phyloP scores from a whole-genome alignment of 2,797 vertebrate genomes.

The Sebastes taczanowskii region DNA sequence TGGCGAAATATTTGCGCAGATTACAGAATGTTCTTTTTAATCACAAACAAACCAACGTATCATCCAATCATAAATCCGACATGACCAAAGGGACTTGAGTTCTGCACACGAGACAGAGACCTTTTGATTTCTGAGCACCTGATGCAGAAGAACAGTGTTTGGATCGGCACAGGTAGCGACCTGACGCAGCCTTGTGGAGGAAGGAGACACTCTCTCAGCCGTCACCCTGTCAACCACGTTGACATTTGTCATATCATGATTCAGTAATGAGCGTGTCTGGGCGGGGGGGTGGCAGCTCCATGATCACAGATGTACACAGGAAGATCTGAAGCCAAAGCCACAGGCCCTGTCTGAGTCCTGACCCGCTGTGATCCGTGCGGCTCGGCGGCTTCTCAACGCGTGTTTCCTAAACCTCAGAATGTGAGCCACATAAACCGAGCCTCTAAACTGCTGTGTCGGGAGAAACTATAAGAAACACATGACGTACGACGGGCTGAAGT shows the following conservation, averaged over 20 bases:
- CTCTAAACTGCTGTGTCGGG: slow-evolving; percentile 74
- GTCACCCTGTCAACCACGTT: slow-evolving; percentile 57
- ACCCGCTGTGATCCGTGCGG: slow-evolving; percentile 73
- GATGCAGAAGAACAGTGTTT: not conserved
- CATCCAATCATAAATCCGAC: not conserved
- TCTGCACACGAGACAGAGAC: not conserved
- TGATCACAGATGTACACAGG: slow-evolving; percentile 67
- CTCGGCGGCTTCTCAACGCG: slow-evolving; percentile 74
- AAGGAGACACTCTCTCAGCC: slow-evolving; percentile 16
- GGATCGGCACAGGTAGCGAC: not conserved
- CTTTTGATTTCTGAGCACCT: not conserved
- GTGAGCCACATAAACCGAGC: slow-evolving; percentile 73
- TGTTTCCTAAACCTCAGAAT: slow-evolving; percentile 78
- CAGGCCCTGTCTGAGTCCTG: slow-evolving; percentile 74
- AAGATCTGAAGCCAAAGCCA: slow-evolving; percentile 71
- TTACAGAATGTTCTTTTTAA: slow-evolving; percentile 23
- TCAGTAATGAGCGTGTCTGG: slow-evolving; percentile 63
- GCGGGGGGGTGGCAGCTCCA: slow-evolving; percentile 43
- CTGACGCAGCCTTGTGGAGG: not conserved
- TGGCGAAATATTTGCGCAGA: slow-evolving; percentile 22
- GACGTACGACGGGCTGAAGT: slow-evolving; percentile 48
- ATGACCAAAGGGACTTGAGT: not conserved
- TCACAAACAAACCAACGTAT: slow-evolving; percentile 2
- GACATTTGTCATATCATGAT: slow-evolving; percentile 69
- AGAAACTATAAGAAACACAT: slow-evolving; percentile 69